These are phyloP conservation scores for Norana najaformis DNA, from an alignment of 2,888 invertebrate species.

Conservation along the genomic window DNA sequence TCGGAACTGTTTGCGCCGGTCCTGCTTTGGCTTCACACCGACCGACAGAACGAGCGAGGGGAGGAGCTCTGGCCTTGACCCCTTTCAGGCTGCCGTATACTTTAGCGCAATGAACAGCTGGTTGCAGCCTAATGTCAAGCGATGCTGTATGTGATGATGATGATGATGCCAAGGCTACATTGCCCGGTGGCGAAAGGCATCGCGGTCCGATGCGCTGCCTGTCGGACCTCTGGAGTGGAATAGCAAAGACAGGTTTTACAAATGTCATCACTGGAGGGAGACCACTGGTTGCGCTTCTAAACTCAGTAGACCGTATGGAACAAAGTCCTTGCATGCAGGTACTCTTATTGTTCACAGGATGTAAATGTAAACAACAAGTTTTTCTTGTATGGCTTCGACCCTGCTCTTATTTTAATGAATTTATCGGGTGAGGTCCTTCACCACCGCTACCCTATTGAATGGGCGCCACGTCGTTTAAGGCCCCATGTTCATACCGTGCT, in stretches of 20 bases:
- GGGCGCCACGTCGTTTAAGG: too few species aligned
- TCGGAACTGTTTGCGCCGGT: neutral
- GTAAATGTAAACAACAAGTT: too few species aligned
- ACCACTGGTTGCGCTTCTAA: neutral
- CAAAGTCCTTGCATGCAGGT: neutral
- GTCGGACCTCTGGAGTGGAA: neutral
- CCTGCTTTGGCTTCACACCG: neutral
- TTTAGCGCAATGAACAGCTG: too few species aligned
- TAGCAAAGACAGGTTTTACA: neutral
- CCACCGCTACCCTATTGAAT: too few species aligned
- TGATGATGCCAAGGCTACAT: neutral
- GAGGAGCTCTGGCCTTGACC: neutral
- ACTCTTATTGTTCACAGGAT: neutral
- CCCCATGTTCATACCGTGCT: too few species aligned
- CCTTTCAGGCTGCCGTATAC: neutral
- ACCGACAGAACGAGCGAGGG: neutral
- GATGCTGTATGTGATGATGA: too few species aligned
- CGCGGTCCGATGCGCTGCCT: neutral
- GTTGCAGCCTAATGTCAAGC: too few species aligned
- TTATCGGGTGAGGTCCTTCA: too few species aligned
- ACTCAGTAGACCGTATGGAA: neutral
- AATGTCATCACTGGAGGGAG: neutral
- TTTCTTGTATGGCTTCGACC: too few species aligned
- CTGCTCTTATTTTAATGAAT: too few species aligned
- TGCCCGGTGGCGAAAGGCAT: neutral